A percentile compares a stretch with the other conserved stretches of the same genome.
Evolutionary conservation across 64 coral and sea anemone species (phyloP).

Genomic region (Pocillopora damicornis): DNA sequence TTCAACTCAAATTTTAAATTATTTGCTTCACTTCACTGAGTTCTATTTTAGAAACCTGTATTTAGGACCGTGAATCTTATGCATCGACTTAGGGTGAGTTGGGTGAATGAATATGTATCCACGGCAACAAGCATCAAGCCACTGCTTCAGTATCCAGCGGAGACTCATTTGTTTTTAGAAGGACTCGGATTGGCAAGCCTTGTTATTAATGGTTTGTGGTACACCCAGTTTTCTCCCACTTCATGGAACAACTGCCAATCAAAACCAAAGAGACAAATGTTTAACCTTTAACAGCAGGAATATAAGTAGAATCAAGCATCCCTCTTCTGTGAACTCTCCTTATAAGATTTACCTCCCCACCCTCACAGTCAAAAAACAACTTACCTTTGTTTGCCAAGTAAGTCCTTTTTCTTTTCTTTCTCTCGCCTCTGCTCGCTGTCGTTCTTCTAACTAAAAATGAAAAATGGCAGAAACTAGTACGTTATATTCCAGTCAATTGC

Average conservation of each 20-base stretch:
- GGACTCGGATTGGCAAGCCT: conserved; percentile 8
- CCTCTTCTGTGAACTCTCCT: not conserved
- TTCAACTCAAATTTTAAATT: no score
- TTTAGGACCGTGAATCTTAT: not conserved
- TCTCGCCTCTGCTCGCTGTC: conserved; percentile 90
- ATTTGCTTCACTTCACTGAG: not conserved
- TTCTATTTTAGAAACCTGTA: not conserved
- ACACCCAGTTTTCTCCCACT: conserved; percentile 84
- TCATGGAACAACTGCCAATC: conserved; percentile 86
- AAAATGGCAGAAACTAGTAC: not conserved
- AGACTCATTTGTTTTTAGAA: not conserved
- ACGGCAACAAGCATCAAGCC: not conserved
- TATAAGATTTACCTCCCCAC: no score
- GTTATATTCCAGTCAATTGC: no score
- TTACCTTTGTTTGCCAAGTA: conserved; percentile 95
- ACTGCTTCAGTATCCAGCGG: not conserved
- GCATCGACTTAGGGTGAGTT: not conserved
- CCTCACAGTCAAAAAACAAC: no score
- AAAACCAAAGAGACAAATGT: not conserved
- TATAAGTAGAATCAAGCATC: not conserved
- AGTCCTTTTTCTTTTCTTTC: conserved; percentile 82
- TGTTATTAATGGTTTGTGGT: conserved; percentile 72
- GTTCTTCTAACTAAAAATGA: conserved; percentile 81
- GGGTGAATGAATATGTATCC: not conserved
- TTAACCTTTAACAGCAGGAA: not conserved